Percentiles rank a stretch among this genome's conserved stretches.
These are phyloP conservation scores for Empis livida DNA, from an alignment of 2,888 invertebrate species.

Conservation along the genomic window DNA sequence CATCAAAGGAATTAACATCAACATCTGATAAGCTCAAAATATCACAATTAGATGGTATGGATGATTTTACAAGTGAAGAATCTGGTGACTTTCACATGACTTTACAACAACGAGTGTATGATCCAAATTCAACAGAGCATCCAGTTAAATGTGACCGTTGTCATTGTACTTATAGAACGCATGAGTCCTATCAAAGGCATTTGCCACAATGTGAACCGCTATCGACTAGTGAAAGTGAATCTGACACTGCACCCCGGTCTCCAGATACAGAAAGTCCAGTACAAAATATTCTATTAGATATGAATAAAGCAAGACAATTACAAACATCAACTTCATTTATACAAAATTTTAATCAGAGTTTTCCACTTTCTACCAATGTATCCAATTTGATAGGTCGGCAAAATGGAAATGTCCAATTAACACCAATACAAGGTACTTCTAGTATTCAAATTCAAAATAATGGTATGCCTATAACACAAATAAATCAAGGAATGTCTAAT, in stretches of 20 bases:
- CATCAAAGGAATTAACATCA: not conserved
- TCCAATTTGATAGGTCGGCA: not conserved
- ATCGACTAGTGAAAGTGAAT: constrained; percentile 67
- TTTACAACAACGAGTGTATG: constrained; percentile 22
- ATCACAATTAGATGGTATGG: constrained; percentile 56
- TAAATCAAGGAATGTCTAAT: constrained; percentile 11
- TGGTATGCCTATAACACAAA: constrained; percentile 8
- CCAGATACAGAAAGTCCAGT: constrained; percentile 24
- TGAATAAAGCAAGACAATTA: constrained; percentile 5
- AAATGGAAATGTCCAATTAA: constrained; percentile 2
- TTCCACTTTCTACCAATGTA: constrained; percentile 1
- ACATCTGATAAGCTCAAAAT: constrained; percentile 33
- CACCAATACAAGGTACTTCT: not conserved
- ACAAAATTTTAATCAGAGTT: constrained; percentile 9
- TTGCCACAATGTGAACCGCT: constrained; percentile 63
- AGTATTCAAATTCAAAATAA: constrained; percentile 8
- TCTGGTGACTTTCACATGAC: constrained; percentile 32
- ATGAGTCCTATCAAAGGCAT: constrained; percentile 69
- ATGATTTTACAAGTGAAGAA: constrained; percentile 43
- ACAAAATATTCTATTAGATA: constrained; percentile 7
- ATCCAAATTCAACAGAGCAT: constrained; percentile 32
- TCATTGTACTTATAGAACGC: constrained; percentile 73
- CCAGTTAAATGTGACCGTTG: constrained; percentile 76
- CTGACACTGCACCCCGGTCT: constrained; percentile 47
- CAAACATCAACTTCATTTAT: constrained; percentile 5